Evolutionary conservation across 2,888 invertebrate species (phyloP).

Genomic region (Anagyrus pseudococci): DNA sequence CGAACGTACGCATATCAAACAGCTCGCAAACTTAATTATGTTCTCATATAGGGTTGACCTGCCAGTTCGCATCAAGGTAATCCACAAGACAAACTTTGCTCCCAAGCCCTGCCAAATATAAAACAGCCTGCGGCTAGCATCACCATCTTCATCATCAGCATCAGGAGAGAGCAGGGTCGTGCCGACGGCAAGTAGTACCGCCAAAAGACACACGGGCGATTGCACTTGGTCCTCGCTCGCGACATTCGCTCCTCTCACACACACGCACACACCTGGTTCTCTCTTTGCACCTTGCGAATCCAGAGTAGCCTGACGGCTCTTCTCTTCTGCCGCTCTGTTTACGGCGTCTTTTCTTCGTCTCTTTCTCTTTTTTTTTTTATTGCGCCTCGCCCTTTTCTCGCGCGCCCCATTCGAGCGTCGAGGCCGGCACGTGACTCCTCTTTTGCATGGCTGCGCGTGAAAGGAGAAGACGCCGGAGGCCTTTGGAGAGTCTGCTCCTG

Average conservation of each 20-base stretch:
- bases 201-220: constrained; percentile 17
- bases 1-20: no score
- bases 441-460: constrained; percentile 43
- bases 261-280: constrained; percentile 45
- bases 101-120: no score
- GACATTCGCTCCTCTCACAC: constrained; percentile 39
- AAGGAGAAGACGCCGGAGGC: constrained; percentile 29
- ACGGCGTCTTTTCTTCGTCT: no score
- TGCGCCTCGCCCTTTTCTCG: constrained; percentile 22
- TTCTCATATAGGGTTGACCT: no score
- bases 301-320: constrained; percentile 18
- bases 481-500: not conserved
- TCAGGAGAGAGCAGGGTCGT: no score
- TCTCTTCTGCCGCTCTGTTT: not conserved
- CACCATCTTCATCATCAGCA: no score
- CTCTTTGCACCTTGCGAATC: constrained; percentile 52
- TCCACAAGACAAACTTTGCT: no score
- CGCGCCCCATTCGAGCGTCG: not conserved
- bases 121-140: no score
- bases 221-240: constrained; percentile 11
- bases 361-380: no score
- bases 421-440: constrained; percentile 40
- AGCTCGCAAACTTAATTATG: no score
- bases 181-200: no score
- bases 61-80: no score